Base-by-base conservation (phyloP, 2,113 vertebrate genomes). In the Puffinus mauretanicus region DNA sequence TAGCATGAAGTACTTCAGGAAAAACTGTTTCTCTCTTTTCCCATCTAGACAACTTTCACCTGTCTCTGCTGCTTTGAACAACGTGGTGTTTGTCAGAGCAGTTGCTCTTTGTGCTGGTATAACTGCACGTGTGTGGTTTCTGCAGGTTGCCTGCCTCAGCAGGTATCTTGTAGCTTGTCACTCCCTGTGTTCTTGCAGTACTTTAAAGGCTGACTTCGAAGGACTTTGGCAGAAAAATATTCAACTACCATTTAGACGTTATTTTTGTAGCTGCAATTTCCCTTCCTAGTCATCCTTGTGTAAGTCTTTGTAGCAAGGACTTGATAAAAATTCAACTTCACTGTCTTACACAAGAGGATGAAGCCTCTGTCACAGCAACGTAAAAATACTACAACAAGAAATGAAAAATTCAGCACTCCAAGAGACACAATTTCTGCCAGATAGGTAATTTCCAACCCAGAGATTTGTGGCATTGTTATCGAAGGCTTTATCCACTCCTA, bases 71-170 rank as follows among this genome's bases (percentile, higher is more conserved):
- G 57, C 52, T 76, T 49, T 79, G 71, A 76, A 4, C 30, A 32
- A 5, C 0, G 0, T 62, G 38, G 7, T 61, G 16, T 46, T 72
- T 83, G n/a, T 73, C 71, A 61, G 52, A 51, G 77, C 58, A 30
- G 57, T 38, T 90, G 65, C 17, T 46, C n/a, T 46, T 62, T n/a
- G 52, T 79, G 46, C 76, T 94, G 32, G 4, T 60, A 1, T 9
- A 42, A 17, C 20, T 44, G 32, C 55, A 29, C 0, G 0, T 3
- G 22, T 29, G 29, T 34, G 34, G 16, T 42, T 80, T 46, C 62
- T 88, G 44, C 46, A 0, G 36, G 32, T 52, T 36, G 10, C 32
- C 62, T 88, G 44, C 80, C 67, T 72, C 26, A 20, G n/a, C n/a
- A 46, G 62, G 9, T 32, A 5, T 29, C 6, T 1, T 47, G 64